Evolutionary conservation across 1,140 invertebrate species (phyloP), one percentile per base, ranked within the genome.

Genomic region (Galleria mellonella): DNA sequence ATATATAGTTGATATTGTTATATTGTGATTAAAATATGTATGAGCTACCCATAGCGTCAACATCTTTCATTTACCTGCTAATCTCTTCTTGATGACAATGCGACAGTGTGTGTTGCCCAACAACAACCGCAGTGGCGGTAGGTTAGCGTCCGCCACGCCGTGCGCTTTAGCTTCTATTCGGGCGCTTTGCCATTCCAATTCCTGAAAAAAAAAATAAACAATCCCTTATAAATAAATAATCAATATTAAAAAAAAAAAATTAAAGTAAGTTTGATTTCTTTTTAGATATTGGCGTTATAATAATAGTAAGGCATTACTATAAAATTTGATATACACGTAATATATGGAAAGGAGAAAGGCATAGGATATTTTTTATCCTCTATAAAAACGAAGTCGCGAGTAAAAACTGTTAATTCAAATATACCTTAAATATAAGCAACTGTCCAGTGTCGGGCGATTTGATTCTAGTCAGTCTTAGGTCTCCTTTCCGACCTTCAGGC

Each of bases 151-250:
- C 51, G 91, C 90, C 64, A 94, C 93, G 62, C 91, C 91, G 28
- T 92, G 93, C 38, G 95, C 95, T 67, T 91, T 94, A 0, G 97
- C 97, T 87, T 99, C 97, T 75, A 99, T 94, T 57, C 96, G 89
- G 17, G 98, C 91, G 36, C 95, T 97, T 87, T 99, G 97, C 98
- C 98, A 99, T 71, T 96, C 94, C 36, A 99, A 86, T 87, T 98
- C 97, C 89, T 86, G 39, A 6, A 51, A 31, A 1, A 45, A 47
- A 12, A 47, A 9, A 50, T 41, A 37, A 7, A 23, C 15, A 33
- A 6, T 23, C 2, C 6, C 6, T 23, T 23, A 6, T 23, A 3
- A 3, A 23, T 23, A 23, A 23, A 3, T 23, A 23, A 3, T 23
- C 17, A 23, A 23, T 23, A 23, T 6, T 23, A 6, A 23, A n/a